Evolutionary conservation across 2,797 vertebrate species (phyloP).

Genomic region (Fringilla coelebs): DNA sequence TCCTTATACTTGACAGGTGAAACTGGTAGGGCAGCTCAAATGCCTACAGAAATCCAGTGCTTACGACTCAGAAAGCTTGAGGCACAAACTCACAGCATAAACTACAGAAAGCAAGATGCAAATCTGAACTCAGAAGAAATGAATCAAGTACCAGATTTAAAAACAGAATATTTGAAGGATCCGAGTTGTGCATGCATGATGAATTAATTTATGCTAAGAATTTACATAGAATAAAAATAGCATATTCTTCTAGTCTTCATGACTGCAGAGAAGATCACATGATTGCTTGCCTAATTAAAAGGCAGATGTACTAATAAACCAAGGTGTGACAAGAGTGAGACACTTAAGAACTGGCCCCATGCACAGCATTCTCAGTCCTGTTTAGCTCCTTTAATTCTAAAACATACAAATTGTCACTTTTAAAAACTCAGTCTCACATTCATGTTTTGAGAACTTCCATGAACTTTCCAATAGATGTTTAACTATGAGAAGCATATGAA

Average conservation of each 20-base stretch:
- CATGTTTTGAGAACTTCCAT: background rate
- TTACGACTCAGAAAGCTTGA: background rate
- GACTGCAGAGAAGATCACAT: slow-evolving; percentile 5
- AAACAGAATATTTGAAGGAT: background rate
- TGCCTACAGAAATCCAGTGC: background rate
- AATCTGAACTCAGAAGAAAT: background rate
- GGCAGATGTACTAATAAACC: slow-evolving; percentile 38
- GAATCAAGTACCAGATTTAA: background rate
- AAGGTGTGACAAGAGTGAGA: slow-evolving; percentile 19
- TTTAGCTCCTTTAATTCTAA: background rate
- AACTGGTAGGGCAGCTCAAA: slow-evolving; percentile 31
- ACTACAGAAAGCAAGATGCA: background rate
- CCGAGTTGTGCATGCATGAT: background rate
- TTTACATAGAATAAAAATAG: slow-evolving; percentile 44
- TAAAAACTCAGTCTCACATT: background rate
- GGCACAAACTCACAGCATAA: background rate
- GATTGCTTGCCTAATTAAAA: slow-evolving; percentile 44
- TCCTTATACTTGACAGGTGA: background rate
- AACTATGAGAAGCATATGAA: background rate
- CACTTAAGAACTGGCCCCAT: background rate
- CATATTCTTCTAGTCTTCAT: slow-evolving; percentile 19
- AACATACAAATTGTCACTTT: background rate
- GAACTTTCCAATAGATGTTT: background rate
- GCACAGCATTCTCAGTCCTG: background rate
- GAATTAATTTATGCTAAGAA: slow-evolving; percentile 27